These are phyloP conservation scores for Monopis laevigella DNA, from an alignment of 2,888 invertebrate species.

Conservation along the genomic window DNA sequence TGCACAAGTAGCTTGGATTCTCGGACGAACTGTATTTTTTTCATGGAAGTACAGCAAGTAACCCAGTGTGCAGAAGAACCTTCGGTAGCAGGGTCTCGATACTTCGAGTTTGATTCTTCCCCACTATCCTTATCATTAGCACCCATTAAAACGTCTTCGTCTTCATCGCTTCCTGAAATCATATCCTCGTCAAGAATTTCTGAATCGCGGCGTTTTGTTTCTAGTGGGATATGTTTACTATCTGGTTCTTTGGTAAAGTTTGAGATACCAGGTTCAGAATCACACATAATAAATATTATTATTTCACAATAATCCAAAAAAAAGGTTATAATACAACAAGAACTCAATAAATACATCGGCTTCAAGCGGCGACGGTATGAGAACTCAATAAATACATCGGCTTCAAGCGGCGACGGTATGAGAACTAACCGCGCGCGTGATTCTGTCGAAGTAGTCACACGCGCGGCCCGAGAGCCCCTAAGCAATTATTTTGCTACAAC, in stretches of 20 bases:
- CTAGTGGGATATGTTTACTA: neutral
- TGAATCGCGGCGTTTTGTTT: neutral
- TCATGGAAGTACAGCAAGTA: constrained; percentile 3
- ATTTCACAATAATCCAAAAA: neutral
- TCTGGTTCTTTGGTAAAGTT: neutral
- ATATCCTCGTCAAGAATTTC: neutral
- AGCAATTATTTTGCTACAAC: too few species aligned
- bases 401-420: too few species aligned
- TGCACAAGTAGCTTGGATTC: neutral
- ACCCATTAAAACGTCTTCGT: neutral
- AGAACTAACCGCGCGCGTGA: too few species aligned
- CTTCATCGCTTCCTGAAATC: neutral
- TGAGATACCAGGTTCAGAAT: neutral
- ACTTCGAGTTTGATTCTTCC: neutral
- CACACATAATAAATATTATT: neutral
- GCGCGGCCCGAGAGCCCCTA: too few species aligned
- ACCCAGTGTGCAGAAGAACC: neutral
- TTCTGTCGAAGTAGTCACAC: too few species aligned
- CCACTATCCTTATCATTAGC: neutral
- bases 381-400: too few species aligned
- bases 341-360: too few species aligned
- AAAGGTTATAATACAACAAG: too few species aligned
- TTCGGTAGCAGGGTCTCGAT: neutral
- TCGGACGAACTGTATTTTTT: neutral
- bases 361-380: too few species aligned